Conservation (phyloP, 2,113 vertebrate species). For the Tinamus guttatus region DNA sequence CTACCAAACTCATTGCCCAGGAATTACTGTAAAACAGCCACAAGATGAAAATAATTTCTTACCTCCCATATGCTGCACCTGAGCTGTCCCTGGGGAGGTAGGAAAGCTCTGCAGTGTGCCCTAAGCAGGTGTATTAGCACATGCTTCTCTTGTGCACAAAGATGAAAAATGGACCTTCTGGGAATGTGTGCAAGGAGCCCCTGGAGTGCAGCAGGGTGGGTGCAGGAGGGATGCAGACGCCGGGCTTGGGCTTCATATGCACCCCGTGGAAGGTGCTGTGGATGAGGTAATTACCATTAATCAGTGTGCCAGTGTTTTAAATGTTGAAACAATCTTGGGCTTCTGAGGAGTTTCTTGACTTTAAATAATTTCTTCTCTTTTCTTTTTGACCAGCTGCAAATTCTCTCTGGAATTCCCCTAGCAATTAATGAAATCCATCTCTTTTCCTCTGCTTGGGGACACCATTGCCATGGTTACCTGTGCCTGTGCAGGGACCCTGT, state of each 20-base stretch:
- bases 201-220: conserved; percentile 22
- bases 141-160: neutral
- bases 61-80: neutral
- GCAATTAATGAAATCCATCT: conserved; percentile 63
- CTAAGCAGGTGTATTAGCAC: neutral
- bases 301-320: neutral
- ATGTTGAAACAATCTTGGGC: neutral
- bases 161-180: neutral
- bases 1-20: neutral
- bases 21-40: neutral
- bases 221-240: neutral
- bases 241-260: neutral
- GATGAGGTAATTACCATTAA: neutral
- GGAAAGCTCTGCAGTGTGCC: neutral
- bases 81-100: neutral
- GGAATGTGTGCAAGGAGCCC: neutral
- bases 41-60: neutral
- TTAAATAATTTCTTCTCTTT: conserved; percentile 6
- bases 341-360: conserved; percentile 43
- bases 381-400: conserved; percentile 33
- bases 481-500: conserved; percentile 61
- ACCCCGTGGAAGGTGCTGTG: neutral
- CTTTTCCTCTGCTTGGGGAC: conserved; percentile 58
- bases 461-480: conserved; percentile 69
- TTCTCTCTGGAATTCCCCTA: conserved; percentile 35